Conservation (phyloP, 2,797 vertebrate species). For the Geotrypetes seraphini region DNA sequence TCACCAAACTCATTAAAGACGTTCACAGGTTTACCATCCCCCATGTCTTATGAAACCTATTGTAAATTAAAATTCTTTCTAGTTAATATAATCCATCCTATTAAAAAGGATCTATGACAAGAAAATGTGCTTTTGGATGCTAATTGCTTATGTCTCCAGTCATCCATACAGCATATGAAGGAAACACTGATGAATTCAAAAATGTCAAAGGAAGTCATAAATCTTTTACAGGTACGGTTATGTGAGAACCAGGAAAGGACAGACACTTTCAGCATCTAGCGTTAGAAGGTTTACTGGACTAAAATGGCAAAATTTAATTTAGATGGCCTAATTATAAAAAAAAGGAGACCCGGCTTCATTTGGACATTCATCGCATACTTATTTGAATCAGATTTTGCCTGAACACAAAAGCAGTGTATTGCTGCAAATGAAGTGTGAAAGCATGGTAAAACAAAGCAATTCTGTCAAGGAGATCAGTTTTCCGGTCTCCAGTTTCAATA, state of each 20-base stretch:
- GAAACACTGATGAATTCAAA: slow-evolving; percentile 47
- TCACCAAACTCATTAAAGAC: too few species aligned
- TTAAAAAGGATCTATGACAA: slow-evolving; percentile 24
- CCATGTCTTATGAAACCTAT: too few species aligned
- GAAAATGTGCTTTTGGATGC: slow-evolving; percentile 24
- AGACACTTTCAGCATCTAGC: slow-evolving; percentile 69
- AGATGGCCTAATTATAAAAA: slow-evolving; percentile 74
- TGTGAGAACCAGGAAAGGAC: slow-evolving; percentile 51
- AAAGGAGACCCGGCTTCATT: slow-evolving; percentile 51
- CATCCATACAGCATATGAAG: slow-evolving; percentile 42
- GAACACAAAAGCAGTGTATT: slow-evolving; percentile 27
- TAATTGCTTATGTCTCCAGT: slow-evolving; percentile 34
- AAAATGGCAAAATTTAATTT: slow-evolving; percentile 77
- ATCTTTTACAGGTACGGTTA: slow-evolving; percentile 73
- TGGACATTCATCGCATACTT: slow-evolving; percentile 56
- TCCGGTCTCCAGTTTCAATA: slow-evolving; percentile 5
- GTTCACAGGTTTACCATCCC: too few species aligned
- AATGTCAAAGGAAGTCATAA: slow-evolving; percentile 61
- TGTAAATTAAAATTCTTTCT: slow-evolving; percentile 36
- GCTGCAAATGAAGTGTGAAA: slow-evolving; percentile 35
- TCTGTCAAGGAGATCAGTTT: slow-evolving; percentile 9
- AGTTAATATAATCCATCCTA: slow-evolving; percentile 27
- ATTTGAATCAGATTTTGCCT: slow-evolving; percentile 39
- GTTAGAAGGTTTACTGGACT: slow-evolving; percentile 63
- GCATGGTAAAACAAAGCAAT: slow-evolving; percentile 21